A percentile compares a stretch with the other conserved stretches of the same genome.
phyloP scores from a whole-genome alignment of 2,888 invertebrate species.

The Julus scanicus region DNA sequence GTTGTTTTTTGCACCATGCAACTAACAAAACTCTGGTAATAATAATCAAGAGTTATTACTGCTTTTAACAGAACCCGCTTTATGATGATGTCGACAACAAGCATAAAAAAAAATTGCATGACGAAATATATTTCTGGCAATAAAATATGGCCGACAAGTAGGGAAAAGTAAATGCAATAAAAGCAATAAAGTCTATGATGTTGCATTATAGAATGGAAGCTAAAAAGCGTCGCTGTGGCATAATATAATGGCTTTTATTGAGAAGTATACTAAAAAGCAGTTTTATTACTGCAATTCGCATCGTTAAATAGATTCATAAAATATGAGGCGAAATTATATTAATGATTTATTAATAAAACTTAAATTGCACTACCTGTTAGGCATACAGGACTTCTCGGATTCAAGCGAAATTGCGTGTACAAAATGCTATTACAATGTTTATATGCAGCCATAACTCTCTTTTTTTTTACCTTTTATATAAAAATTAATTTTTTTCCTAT shows the following conservation, averaged over 20 bases:
- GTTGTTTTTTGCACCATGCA: constrained; percentile 44
- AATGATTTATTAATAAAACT: constrained; percentile 45
- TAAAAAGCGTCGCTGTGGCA: constrained; percentile 16
- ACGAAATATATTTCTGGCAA: constrained; percentile 37
- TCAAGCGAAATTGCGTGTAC: constrained; percentile 18
- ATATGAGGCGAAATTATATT: constrained; percentile 40
- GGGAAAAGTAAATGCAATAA: constrained; percentile 50
- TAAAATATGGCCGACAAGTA: constrained; percentile 50
- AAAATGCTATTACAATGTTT: not conserved
- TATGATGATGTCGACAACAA: constrained; percentile 50
- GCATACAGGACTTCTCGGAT: not conserved
- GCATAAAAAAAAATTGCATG: constrained; percentile 13
- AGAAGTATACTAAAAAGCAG: constrained; percentile 42
- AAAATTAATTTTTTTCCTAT: not conserved
- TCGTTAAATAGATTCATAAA: constrained; percentile 45
- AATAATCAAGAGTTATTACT: constrained; percentile 50
- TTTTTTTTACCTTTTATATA: not conserved
- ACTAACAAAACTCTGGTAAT: constrained; percentile 41
- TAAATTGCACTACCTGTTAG: constrained; percentile 45
- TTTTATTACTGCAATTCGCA: constrained; percentile 39
- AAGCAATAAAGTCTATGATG: constrained; percentile 48
- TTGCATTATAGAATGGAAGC: constrained; percentile 14
- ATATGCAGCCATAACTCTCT: not conserved
- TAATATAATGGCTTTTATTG: constrained; percentile 43
- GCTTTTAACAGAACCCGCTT: constrained; percentile 50